phyloP scores from a whole-genome alignment of 1,140 invertebrate genomes.

The Eubasilissa regina region DNA sequence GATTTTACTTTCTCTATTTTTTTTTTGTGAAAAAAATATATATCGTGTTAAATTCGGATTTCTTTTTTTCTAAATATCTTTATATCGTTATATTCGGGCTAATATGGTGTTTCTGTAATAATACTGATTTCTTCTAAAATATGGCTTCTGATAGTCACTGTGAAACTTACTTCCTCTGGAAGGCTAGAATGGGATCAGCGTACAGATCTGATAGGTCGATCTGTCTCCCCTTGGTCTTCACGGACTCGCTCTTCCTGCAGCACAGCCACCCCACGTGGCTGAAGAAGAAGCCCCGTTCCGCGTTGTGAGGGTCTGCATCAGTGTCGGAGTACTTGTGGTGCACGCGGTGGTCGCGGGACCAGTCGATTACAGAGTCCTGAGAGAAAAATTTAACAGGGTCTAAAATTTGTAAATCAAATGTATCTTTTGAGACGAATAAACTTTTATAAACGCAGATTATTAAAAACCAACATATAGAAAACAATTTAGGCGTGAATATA shows the following conservation, averaged over 20 bases:
- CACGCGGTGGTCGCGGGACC: slow-evolving; percentile 79
- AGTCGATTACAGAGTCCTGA: slow-evolving; percentile 70
- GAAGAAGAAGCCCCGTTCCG: slow-evolving; percentile 77
- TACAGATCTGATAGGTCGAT: slow-evolving; percentile 83
- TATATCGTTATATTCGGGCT: no score
- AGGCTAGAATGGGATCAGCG: slow-evolving; percentile 79
- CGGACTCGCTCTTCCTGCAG: slow-evolving; percentile 74
- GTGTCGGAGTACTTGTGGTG: slow-evolving; percentile 82
- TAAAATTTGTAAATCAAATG: no score
- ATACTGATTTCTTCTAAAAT: no score
- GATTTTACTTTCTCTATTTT: no score
- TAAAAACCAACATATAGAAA: no score
- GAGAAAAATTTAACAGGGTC: neutral
- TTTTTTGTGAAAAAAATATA: no score
- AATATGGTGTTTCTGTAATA: no score
- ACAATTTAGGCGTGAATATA: no score
- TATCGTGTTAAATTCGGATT: no score
- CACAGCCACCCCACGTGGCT: slow-evolving; percentile 78
- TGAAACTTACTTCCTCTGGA: slow-evolving; percentile 77
- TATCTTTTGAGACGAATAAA: no score
- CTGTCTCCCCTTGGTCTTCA: slow-evolving; percentile 77
- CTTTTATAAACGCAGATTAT: no score
- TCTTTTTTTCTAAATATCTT: no score
- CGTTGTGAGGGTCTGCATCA: slow-evolving; percentile 79
- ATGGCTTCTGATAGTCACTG: slow-evolving; percentile 3